Percentiles rank a stretch among this genome's conserved stretches.
Conservation (phyloP, 1,140 invertebrate genomes). For the Papilio helenus region DNA sequence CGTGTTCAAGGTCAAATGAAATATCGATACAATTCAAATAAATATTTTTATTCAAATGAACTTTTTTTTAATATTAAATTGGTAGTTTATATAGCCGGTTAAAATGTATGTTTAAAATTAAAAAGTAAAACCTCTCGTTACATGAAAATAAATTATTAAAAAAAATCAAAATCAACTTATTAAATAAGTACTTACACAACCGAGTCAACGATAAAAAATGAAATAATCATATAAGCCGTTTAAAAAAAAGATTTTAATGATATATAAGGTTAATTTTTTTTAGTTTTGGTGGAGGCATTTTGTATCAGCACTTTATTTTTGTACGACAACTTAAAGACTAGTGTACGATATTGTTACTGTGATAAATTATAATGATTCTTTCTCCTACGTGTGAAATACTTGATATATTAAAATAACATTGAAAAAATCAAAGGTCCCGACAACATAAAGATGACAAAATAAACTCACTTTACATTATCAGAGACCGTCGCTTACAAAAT, state of each 20-base stretch:
- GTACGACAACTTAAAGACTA: slow-evolving; percentile 68
- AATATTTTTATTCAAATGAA: slow-evolving; percentile 81
- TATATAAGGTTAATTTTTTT: slow-evolving; percentile 57
- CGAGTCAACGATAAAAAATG: slow-evolving; percentile 74
- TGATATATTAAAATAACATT: slow-evolving; percentile 45
- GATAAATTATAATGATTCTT: slow-evolving; percentile 46
- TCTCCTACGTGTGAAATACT: slow-evolving; percentile 40
- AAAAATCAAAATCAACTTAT: slow-evolving; percentile 73
- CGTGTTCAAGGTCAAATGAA: slow-evolving; percentile 63
- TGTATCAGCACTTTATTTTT: slow-evolving; percentile 57
- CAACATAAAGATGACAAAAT: slow-evolving; percentile 20
- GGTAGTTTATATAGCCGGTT: slow-evolving; percentile 76
- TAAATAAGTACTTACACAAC: slow-evolving; percentile 82
- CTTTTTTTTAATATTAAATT: slow-evolving; percentile 66
- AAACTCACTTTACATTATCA: slow-evolving; percentile 30
- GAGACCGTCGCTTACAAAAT: slow-evolving; percentile 55
- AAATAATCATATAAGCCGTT: slow-evolving; percentile 63
- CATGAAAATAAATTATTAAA: slow-evolving; percentile 65
- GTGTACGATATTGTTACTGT: slow-evolving; percentile 71
- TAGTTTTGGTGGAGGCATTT: slow-evolving; percentile 76
- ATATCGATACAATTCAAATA: slow-evolving; percentile 73
- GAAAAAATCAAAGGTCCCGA: slow-evolving; percentile 21
- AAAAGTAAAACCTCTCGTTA: slow-evolving; percentile 61
- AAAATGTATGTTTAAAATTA: slow-evolving; percentile 70
- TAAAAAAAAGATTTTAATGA: slow-evolving; percentile 49